Conservation (phyloP, 2,113 vertebrate species). For the Percopsis transmontana region DNA sequence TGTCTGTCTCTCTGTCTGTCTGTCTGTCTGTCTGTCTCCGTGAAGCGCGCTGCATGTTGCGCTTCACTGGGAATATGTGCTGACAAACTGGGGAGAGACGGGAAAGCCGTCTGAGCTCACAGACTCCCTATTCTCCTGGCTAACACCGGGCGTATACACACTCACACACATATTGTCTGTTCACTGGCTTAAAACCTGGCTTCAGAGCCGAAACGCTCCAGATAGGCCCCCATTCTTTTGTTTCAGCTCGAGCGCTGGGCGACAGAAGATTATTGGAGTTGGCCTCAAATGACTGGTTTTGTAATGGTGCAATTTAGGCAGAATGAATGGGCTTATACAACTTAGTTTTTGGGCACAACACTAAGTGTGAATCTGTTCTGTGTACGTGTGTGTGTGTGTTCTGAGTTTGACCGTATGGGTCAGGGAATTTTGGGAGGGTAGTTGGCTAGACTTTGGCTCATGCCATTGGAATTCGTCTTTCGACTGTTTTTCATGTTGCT, state of each 20-base stretch:
- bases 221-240: constrained; percentile 44
- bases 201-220: constrained; percentile 37
- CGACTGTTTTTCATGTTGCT: not conserved
- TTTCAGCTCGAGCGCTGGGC: constrained; percentile 35
- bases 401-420: constrained; percentile 22
- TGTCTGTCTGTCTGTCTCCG: not conserved
- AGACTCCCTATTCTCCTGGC: constrained; percentile 16
- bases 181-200: constrained; percentile 32
- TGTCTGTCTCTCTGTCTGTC: not conserved
- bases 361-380: constrained; percentile 27
- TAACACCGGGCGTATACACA: not conserved
- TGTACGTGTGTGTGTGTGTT: not conserved
- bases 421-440: not conserved
- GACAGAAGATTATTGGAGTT: constrained; percentile 48
- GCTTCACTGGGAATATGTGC: constrained; percentile 53
- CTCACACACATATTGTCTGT: constrained; percentile 17
- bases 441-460: not conserved
- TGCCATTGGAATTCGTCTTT: not conserved
- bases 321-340: constrained; percentile 30
- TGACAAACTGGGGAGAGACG: constrained; percentile 46
- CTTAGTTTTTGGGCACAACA: constrained; percentile 29
- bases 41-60: constrained; percentile 18
- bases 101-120: constrained; percentile 51
- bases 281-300: constrained; percentile 47
- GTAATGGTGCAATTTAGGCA: constrained; percentile 26